phyloP scores from a whole-genome alignment of 2,113 vertebrate genomes.

The Amblyornis subalaris region DNA sequence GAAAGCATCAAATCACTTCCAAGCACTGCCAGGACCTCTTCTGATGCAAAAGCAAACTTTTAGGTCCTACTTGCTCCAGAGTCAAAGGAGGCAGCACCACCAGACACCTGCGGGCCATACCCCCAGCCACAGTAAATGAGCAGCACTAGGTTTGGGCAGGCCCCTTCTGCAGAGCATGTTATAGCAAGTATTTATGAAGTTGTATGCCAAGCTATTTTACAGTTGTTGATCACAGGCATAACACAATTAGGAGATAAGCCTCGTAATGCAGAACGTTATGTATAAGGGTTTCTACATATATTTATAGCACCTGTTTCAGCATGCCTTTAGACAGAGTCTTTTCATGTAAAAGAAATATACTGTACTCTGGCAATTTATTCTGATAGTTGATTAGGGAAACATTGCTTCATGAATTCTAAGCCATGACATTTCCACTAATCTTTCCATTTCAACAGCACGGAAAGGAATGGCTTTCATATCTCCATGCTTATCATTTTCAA shows the following conservation, averaged over 20 bases:
- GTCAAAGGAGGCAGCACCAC: background rate
- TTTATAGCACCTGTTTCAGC: background rate
- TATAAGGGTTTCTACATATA: background rate
- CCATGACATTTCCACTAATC: conserved; percentile 51
- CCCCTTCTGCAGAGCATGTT: background rate
- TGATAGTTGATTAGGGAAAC: conserved; percentile 22
- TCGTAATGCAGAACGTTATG: background rate
- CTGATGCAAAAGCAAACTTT: background rate
- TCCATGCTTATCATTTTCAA: conserved; percentile 18
- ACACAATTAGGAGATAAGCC: background rate
- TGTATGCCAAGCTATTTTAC: background rate
- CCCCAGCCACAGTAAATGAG: background rate
- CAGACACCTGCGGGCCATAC: fast-evolving
- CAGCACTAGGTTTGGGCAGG: background rate
- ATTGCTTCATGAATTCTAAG: conserved; percentile 25
- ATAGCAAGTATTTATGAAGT: background rate
- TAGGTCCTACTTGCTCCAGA: background rate
- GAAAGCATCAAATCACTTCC: background rate
- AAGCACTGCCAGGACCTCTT: background rate
- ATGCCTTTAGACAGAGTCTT: background rate
- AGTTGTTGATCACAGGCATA: background rate
- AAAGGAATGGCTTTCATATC: conserved; percentile 19
- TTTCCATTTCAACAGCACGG: conserved; percentile 24
- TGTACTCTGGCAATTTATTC: background rate
- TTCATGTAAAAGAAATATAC: background rate